phyloP scores from a whole-genome alignment of 2,888 invertebrate genomes.

The Drosophila mayaguana region DNA sequence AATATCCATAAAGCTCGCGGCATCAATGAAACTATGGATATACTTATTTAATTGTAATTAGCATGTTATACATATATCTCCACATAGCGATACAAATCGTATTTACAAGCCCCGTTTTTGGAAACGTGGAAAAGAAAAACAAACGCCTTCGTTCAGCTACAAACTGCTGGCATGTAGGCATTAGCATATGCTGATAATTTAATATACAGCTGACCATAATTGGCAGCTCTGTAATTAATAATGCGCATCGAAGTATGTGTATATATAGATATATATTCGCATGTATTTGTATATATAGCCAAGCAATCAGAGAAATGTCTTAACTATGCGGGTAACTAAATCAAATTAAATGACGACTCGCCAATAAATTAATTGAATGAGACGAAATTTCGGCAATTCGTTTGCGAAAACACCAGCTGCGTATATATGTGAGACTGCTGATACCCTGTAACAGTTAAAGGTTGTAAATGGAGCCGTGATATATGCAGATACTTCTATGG shows the following conservation, averaged over 20 bases:
- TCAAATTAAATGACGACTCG: constrained; percentile 22
- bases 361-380: constrained; percentile 17
- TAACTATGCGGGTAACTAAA: constrained; percentile 10
- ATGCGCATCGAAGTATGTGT: constrained; percentile 30
- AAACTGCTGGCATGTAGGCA: constrained; percentile 25
- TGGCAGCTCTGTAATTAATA: constrained; percentile 42
- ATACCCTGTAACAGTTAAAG: not conserved
- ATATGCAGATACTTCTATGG: too few species aligned
- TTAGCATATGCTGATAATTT: constrained; percentile 21
- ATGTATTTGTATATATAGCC: not conserved
- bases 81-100: not conserved
- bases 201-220: constrained; percentile 42
- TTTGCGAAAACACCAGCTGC: not conserved
- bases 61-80: not conserved
- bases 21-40: not conserved
- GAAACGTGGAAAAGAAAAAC: constrained; percentile 22
- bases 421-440: not conserved
- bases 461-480: too few species aligned
- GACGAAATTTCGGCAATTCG: not conserved
- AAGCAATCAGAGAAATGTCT: constrained; percentile 25
- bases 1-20: not conserved
- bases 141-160: constrained; percentile 49
- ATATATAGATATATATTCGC: not conserved
- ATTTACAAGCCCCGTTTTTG: constrained; percentile 11
- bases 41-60: constrained; percentile 6